phyloP scores from a whole-genome alignment of 35 echinoderm and acorn worm genomes.

The Holothuria glaberrima region DNA sequence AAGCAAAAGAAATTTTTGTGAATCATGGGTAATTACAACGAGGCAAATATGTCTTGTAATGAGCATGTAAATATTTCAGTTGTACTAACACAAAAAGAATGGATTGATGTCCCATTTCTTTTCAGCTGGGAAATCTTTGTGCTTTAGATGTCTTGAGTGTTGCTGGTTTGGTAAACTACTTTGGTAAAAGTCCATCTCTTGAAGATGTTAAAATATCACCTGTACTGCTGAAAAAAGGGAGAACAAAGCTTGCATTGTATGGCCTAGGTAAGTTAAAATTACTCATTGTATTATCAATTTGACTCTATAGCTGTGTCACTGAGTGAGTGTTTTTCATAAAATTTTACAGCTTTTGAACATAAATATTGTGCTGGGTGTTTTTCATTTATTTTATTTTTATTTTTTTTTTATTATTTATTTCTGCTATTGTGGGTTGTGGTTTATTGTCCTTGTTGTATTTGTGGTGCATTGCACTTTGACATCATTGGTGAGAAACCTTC shows the following conservation, averaged over 20 bases:
- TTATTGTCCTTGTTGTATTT: too few relatives aligned
- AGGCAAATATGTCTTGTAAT: too few relatives aligned
- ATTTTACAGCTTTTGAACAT: too few relatives aligned
- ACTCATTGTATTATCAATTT: not conserved
- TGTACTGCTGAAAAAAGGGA: conserved; percentile 85
- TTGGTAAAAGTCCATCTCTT: conserved; percentile 84
- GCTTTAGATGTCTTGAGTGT: conserved; percentile 91
- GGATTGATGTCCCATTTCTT: not conserved
- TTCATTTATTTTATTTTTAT: too few relatives aligned
- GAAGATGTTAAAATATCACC: conserved; percentile 91
- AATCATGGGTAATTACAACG: not conserved
- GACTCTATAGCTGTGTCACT: too few relatives aligned
- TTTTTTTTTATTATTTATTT: too few relatives aligned
- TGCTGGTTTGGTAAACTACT: conserved; percentile 95
- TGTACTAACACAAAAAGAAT: not conserved
- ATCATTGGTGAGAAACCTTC: too few relatives aligned
- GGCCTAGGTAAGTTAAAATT: conserved; percentile 79
- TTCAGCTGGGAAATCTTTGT: conserved; percentile 90
- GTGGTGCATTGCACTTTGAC: too few relatives aligned
- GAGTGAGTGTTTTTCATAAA: too few relatives aligned
- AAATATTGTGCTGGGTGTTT: too few relatives aligned
- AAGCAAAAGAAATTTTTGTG: not conserved
- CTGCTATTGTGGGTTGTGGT: too few relatives aligned
- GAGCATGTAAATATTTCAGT: not conserved
- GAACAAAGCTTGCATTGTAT: conserved; percentile 87